Conservation (phyloP, 2,797 vertebrate genomes). For the Cheirogaleus major region DNA sequence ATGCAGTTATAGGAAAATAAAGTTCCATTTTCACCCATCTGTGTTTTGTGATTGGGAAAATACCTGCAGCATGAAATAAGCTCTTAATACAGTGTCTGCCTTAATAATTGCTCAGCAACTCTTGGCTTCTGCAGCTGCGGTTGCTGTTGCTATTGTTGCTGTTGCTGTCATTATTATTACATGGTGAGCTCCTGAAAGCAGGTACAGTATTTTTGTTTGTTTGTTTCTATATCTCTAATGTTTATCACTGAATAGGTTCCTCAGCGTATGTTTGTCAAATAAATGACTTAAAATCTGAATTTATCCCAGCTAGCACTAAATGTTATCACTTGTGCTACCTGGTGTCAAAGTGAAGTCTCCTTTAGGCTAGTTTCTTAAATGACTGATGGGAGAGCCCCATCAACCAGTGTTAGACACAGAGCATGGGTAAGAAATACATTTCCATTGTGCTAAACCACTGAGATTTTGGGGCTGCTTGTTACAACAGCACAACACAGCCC, state of each 20-base stretch:
- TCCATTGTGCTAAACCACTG: not conserved
- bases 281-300: not conserved
- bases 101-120: not conserved
- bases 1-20: constrained; percentile 20
- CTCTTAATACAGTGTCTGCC: not conserved
- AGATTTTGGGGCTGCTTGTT: not conserved
- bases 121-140: too few relatives aligned
- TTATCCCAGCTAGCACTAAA: not conserved
- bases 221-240: not conserved
- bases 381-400: not conserved
- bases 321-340: not conserved
- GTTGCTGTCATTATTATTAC: not conserved
- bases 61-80: not conserved
- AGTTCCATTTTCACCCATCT: not conserved
- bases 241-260: not conserved
- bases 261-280: not conserved
- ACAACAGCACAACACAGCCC: not conserved
- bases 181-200: not conserved
- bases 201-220: not conserved
- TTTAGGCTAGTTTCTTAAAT: not conserved
- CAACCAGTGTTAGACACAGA: not conserved
- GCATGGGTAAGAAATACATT: not conserved
- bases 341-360: not conserved
- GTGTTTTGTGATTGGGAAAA: not conserved
- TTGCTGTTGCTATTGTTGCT: not conserved